These are phyloP conservation scores for Empidonax alnorum DNA, from an alignment of 2,113 vertebrate genomes.

Conservation along the genomic window DNA sequence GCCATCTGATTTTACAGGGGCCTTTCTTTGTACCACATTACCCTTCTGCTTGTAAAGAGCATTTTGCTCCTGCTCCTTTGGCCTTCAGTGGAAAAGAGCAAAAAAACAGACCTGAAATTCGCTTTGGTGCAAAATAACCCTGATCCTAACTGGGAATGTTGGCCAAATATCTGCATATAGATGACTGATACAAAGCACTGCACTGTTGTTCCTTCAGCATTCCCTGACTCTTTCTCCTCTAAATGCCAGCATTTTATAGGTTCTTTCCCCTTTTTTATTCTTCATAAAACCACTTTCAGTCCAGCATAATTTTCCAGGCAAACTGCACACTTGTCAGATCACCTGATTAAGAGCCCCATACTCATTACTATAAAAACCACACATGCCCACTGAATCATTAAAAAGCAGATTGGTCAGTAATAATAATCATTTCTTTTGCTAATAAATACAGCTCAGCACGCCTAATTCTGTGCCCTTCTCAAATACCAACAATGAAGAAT, in stretches of 20 bases:
- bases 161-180: background rate
- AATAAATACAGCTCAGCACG: conserved; percentile 31
- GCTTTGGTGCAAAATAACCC: background rate
- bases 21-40: background rate
- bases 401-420: conserved; percentile 50
- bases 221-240: background rate
- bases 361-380: conserved; percentile 52
- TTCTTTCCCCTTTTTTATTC: conserved; percentile 45
- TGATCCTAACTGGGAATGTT: background rate
- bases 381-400: conserved; percentile 12
- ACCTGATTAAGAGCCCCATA: conserved; percentile 68
- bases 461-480: conserved; percentile 45
- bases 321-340: conserved; percentile 65
- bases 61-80: background rate
- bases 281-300: conserved; percentile 42
- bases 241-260: background rate
- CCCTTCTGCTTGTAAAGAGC: background rate
- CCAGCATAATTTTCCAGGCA: conserved; percentile 66
- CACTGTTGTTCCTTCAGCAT: background rate
- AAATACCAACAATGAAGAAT: conserved; percentile 33
- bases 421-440: conserved; percentile 62
- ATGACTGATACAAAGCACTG: background rate
- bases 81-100: background rate
- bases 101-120: background rate
- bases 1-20: background rate